Conservation (phyloP, 1,140 invertebrate genomes). For the Dendroctonus ponderosae region DNA sequence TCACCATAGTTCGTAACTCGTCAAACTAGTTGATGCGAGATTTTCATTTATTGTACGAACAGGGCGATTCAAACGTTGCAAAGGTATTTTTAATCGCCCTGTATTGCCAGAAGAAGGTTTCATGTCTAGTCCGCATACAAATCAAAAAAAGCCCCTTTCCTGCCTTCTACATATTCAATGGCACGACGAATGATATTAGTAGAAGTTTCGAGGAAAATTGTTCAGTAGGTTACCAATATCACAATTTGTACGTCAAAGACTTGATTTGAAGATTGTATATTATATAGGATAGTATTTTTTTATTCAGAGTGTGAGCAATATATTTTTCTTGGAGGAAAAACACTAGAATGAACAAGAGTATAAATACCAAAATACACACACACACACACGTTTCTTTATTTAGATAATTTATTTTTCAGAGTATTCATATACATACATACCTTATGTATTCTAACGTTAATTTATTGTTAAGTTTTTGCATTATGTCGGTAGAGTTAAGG, state of each 20-base stretch:
- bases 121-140: too few relatives aligned
- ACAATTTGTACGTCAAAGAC: neutral
- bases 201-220: neutral
- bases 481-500: constrained; percentile 25
- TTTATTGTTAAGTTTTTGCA: constrained; percentile 36
- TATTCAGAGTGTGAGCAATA: constrained; percentile 3
- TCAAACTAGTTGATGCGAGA: neutral
- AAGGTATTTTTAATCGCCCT: too few relatives aligned
- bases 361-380: constrained; percentile 26
- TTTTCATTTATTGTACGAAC: too few relatives aligned
- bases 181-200: neutral
- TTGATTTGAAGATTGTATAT: constrained; percentile 1
- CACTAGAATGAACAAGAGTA: neutral
- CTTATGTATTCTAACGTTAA: constrained; percentile 36
- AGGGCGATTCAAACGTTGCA: too few relatives aligned
- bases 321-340: constrained; percentile 1
- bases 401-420: constrained; percentile 47
- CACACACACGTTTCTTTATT: constrained; percentile 23
- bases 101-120: too few relatives aligned
- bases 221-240: neutral
- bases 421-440: constrained; percentile 45
- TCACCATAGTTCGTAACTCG: neutral
- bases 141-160: too few relatives aligned
- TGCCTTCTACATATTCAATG: too few relatives aligned
- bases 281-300: constrained; percentile 9